These are phyloP conservation scores for Girardinichthys multiradiatus DNA, from an alignment of 2,113 vertebrate species.

Conservation along the genomic window DNA sequence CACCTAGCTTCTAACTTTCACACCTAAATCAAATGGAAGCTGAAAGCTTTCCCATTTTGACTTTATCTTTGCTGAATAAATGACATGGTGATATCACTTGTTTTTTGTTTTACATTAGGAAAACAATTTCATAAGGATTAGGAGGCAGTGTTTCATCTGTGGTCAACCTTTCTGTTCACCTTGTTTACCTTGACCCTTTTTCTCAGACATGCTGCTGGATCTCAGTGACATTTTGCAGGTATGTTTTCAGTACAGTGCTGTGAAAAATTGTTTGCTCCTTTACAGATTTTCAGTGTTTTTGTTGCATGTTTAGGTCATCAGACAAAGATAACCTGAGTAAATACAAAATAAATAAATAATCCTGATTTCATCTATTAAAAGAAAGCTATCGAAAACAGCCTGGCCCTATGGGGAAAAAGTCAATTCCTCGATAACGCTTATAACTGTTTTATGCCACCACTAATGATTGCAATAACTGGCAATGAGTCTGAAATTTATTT, in stretches of 20 bases:
- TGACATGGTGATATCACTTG: too few species aligned
- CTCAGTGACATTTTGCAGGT: conserved; percentile 98
- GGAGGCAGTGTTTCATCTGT: too few species aligned
- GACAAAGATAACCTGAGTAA: background rate
- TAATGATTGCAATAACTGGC: too few species aligned
- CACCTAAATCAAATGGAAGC: too few species aligned
- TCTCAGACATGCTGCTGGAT: conserved; percentile 95
- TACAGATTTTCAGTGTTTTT: too few species aligned
- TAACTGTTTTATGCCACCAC: too few species aligned
- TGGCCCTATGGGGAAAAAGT: background rate
- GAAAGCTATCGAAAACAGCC: background rate
- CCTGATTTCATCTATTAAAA: background rate
- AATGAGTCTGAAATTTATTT: too few species aligned
- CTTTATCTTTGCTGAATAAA: too few species aligned
- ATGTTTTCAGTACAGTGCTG: conserved; percentile 16
- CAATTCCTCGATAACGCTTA: background rate
- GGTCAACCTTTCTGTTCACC: background rate
- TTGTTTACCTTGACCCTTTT: conserved; percentile 28
- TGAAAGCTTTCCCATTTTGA: too few species aligned
- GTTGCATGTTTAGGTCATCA: background rate
- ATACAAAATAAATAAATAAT: background rate
- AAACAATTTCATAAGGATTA: too few species aligned
- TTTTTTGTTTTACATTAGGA: too few species aligned
- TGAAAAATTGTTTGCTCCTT: background rate
- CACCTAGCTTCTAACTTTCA: too few species aligned